Percentiles rank a stretch among this genome's conserved stretches.
phyloP scores from a whole-genome alignment of 1,140 invertebrate genomes.

The Periplaneta americana region DNA sequence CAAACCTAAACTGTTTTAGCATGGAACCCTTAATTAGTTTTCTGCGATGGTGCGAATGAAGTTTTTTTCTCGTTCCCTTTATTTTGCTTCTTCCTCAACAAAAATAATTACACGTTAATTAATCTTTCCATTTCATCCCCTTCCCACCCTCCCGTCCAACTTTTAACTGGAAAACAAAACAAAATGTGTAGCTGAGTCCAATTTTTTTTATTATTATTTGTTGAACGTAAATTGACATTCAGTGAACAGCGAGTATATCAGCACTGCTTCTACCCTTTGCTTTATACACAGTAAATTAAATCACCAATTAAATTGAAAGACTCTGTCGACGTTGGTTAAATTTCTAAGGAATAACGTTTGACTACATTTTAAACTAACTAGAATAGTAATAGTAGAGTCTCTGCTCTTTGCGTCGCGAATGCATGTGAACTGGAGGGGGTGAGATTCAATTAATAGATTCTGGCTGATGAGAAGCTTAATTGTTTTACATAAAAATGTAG shows the following conservation, averaged over 20 bases:
- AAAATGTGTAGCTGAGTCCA: neutral
- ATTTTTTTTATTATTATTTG: neutral
- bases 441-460: too few species aligned
- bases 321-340: neutral
- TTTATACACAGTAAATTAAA: neutral
- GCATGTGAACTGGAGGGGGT: too few species aligned
- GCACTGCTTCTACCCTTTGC: neutral
- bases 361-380: too few species aligned
- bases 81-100: neutral
- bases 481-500: too few species aligned
- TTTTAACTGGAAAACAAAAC: neutral
- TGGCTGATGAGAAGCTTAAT: too few species aligned
- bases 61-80: neutral
- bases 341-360: neutral
- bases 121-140: neutral
- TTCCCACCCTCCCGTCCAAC: neutral
- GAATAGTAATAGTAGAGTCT: too few species aligned
- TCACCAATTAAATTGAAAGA: neutral
- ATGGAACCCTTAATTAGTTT: neutral
- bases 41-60: neutral
- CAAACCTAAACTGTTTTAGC: neutral
- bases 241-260: neutral
- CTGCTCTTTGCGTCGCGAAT: too few species aligned
- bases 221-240: neutral
- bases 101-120: neutral